Percentiles rank a stretch among this genome's conserved stretches.
phyloP scores from a whole-genome alignment of 2,113 vertebrate species.

The Phalacrocorax brasilianus region DNA sequence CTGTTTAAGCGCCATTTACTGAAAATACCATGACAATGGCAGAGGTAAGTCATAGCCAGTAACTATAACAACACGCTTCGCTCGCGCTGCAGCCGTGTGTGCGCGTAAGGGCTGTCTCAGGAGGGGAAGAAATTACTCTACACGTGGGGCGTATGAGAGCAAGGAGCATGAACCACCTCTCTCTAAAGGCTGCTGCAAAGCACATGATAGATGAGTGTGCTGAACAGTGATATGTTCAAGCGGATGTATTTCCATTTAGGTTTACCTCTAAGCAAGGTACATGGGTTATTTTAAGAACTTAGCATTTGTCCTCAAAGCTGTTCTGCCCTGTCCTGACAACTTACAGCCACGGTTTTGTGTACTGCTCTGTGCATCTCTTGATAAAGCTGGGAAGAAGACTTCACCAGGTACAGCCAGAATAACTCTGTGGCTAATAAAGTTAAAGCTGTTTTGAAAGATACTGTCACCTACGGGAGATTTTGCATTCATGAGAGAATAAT shows the following conservation, averaged over 20 bases:
- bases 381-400: neutral
- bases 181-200: neutral
- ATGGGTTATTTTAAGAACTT: neutral
- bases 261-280: neutral
- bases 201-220: neutral
- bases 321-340: neutral
- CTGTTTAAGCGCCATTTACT: neutral
- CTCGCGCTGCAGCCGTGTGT: neutral
- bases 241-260: neutral
- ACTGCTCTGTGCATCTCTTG: neutral
- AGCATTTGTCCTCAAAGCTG: neutral
- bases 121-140: neutral
- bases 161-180: neutral
- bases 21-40: constrained; percentile 13
- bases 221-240: neutral
- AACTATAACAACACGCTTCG: constrained; percentile 64
- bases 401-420: neutral
- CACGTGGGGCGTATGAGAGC: neutral
- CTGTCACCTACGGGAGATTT: neutral
- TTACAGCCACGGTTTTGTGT: neutral
- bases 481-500: neutral
- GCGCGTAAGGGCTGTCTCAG: neutral
- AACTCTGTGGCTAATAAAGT: neutral
- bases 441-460: neutral
- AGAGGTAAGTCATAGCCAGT: constrained; percentile 59